phyloP scores from a whole-genome alignment of 2,113 vertebrate genomes.

The Uropsilus gracilis region DNA sequence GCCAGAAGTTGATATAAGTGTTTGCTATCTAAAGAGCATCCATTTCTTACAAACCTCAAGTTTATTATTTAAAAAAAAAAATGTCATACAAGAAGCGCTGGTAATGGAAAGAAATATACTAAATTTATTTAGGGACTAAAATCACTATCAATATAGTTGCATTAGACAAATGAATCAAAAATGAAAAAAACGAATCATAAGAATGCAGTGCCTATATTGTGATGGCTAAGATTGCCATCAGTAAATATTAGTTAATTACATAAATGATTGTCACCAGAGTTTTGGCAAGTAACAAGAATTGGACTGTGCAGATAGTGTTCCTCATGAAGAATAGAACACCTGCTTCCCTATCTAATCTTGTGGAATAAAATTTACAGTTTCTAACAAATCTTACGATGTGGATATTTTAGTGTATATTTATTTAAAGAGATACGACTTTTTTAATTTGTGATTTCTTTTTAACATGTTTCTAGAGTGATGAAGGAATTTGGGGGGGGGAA shows the following conservation, averaged over 20 bases:
- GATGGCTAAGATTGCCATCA: not conserved
- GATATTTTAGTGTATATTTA: not conserved
- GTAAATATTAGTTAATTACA: slow-evolving; percentile 11
- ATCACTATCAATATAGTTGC: not conserved
- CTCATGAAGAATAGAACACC: not conserved
- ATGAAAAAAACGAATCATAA: slow-evolving; percentile 7
- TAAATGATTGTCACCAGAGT: not conserved
- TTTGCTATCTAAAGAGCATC: not conserved
- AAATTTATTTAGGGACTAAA: not conserved
- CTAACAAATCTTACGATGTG: not conserved
- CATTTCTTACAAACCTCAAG: not conserved
- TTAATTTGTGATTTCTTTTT: slow-evolving; percentile 21
- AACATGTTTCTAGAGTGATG: not conserved
- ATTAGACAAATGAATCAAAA: slow-evolving; percentile 30
- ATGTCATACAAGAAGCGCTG: not conserved
- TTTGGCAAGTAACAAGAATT: not conserved
- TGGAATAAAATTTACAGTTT: not conserved
- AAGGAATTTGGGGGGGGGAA: not conserved
- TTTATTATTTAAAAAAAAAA: no score
- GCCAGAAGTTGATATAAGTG: not conserved
- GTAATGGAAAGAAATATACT: not conserved
- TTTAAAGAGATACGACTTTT: not conserved
- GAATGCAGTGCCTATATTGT: not conserved
- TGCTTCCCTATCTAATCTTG: not conserved
- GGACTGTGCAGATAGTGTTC: not conserved